phyloP scores from a whole-genome alignment of 2,113 vertebrate species.

The Mus musculus region DNA sequence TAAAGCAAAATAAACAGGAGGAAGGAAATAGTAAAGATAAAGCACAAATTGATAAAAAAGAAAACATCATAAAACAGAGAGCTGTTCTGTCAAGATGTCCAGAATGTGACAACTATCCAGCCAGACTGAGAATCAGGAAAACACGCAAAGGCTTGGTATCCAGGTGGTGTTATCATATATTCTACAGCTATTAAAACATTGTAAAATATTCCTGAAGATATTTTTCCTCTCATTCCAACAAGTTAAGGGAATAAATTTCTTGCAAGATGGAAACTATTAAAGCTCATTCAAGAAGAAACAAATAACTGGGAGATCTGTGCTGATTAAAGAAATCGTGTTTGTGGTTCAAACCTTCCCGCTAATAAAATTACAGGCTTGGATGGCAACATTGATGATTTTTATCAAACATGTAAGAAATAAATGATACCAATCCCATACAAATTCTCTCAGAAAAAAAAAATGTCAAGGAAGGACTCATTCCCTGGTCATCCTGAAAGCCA shows the following conservation, averaged over 20 bases:
- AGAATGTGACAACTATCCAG: background rate
- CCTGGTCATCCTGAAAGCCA: background rate
- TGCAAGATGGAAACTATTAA: constrained; percentile 22
- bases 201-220: background rate
- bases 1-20: background rate
- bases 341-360: background rate
- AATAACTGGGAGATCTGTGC: background rate
- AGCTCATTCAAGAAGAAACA: background rate
- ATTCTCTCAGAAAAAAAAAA: background rate
- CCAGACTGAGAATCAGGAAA: background rate
- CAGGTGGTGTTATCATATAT: background rate
- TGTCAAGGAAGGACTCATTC: background rate
- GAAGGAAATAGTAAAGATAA: background rate
- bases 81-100: background rate
- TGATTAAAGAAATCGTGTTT: constrained; percentile 30
- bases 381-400: background rate
- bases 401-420: constrained; percentile 19
- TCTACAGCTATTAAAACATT: background rate
- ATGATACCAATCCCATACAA: background rate
- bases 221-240: background rate
- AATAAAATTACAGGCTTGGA: background rate
- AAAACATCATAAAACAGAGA: background rate
- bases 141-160: background rate
- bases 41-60: background rate
- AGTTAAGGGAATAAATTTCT: background rate